Evolutionary conservation across 2,888 invertebrate species (phyloP).

Genomic region (Prosopocoilus inquinatus): DNA sequence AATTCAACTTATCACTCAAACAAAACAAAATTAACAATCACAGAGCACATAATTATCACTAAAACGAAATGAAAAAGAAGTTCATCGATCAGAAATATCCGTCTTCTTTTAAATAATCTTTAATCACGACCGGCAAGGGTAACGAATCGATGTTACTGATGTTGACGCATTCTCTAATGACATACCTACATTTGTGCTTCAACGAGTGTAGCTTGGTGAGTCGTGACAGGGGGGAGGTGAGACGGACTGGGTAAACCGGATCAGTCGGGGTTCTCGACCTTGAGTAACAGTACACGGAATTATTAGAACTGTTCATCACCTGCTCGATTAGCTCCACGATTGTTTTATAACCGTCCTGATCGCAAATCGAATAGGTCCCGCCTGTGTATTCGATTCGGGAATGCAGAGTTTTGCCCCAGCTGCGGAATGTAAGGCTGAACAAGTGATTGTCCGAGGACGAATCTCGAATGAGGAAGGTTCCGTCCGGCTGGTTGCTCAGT

Average conservation of each 20-base stretch:
- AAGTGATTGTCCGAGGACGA: constrained; percentile 70
- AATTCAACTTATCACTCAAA: no score
- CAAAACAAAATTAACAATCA: constrained; percentile 1
- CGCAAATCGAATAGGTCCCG: constrained; percentile 54
- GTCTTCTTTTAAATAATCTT: constrained; percentile 54
- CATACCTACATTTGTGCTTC: constrained; percentile 72
- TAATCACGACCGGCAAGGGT: constrained; percentile 61
- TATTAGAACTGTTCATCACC: constrained; percentile 69
- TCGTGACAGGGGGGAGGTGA: constrained; percentile 72
- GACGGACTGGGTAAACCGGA: constrained; percentile 70
- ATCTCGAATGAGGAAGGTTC: constrained; percentile 76
- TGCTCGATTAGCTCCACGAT: constrained; percentile 72
- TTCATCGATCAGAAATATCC: constrained; percentile 37
- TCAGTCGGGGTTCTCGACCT: constrained; percentile 63
- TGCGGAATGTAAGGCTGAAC: constrained; percentile 71
- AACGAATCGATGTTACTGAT: constrained; percentile 68
- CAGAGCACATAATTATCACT: constrained; percentile 1
- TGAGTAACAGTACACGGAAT: constrained; percentile 71
- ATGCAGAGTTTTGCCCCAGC: constrained; percentile 58
- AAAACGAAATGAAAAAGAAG: constrained; percentile 2
- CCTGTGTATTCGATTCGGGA: constrained; percentile 71
- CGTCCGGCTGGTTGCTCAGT: constrained; percentile 67
- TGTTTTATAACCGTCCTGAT: constrained; percentile 55
- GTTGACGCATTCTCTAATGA: constrained; percentile 66
- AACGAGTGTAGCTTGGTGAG: constrained; percentile 69